Conservation (phyloP, 2,888 invertebrate species). For the Drosophila testacea region DNA sequence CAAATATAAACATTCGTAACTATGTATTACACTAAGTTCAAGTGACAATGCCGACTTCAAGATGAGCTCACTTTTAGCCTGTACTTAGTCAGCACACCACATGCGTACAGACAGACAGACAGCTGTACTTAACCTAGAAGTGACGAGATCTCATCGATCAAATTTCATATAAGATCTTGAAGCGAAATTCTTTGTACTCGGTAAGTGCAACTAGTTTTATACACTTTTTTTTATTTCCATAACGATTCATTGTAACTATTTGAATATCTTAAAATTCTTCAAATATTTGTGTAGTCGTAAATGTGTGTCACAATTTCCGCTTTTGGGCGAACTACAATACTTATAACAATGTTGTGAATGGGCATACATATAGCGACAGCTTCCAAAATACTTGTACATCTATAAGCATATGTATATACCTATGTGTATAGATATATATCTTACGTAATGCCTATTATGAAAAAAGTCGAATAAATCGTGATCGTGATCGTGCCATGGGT, state of each 20-base stretch:
- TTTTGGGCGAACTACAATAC: conserved; percentile 24
- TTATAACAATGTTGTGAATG: conserved; percentile 41
- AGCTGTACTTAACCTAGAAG: conserved; percentile 17
- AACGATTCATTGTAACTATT: conserved; percentile 10
- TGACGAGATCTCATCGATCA: background rate
- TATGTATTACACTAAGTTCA: conserved; percentile 17
- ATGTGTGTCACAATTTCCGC: conserved; percentile 62
- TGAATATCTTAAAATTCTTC: conserved; percentile 17
- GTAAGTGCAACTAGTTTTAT: background rate
- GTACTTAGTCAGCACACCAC: conserved; percentile 35
- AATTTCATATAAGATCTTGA: conserved; percentile 8
- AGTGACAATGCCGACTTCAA: conserved; percentile 17
- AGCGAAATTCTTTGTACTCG: conserved; percentile 18
- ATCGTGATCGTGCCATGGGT: conserved; percentile 18
- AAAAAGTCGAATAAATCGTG: conserved; percentile 50
- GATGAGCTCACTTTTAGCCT: conserved; percentile 58
- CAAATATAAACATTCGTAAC: conserved; percentile 23
- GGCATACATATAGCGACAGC: conserved; percentile 19
- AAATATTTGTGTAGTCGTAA: conserved; percentile 18
- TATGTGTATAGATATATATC: conserved; percentile 1
- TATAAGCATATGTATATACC: conserved; percentile 9
- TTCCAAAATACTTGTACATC: conserved; percentile 35
- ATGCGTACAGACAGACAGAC: background rate
- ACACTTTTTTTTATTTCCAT: conserved; percentile 6
- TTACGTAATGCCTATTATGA: conserved; percentile 65